Evolutionary conservation across 2,888 invertebrate genomes (phyloP), one percentile per base, ranked within the genome.

Genomic region (Conus canariensis): DNA sequence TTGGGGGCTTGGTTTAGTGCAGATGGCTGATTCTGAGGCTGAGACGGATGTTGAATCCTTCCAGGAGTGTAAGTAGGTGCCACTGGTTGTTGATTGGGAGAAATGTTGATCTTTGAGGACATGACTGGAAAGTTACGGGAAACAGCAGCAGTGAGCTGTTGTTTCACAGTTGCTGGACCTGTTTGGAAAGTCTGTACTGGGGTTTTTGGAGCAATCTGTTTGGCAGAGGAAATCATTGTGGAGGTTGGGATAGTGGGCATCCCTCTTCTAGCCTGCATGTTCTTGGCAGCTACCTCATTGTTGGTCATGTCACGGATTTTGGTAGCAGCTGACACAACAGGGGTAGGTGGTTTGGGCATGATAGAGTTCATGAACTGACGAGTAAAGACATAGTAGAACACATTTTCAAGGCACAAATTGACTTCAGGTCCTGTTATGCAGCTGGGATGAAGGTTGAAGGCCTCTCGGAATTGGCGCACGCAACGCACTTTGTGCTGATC

Each of bases 401-500:
- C 93, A n/a, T 94, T 94, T 89, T 95, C 94, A 92, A 95, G 93
- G 91, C 94, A 94, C 91, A 93, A 94, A 88, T 95, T 95, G 12
- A 94, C 94, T 91, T 95, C 95, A 74, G 92, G 91, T 14, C 94
- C 93, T 67, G 94, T 89, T 22, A 92, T 85, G 86, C 92, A 94
- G 90, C 94, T 93, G 9, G 99, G 98, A 93, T 98, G 97, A 93
- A 97, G 97, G 96, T 99, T 99, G 85, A 97, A 97, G 93, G 98
- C 98, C 0, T 98, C 98, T 96, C 98, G 98, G 96, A 98, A 99
- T 95, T 98, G 98, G 96, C 98, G 98, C 82, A 97, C 97, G 96
- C 99, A 99, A 3, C 98, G 98, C 91, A 98, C 97, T 93, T 98
- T 97, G 97, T 99, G 99, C 77, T 98, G 97, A 0, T 98, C 98